phyloP scores from a whole-genome alignment of 1,140 invertebrate genomes.

The Orius insidiosus region DNA sequence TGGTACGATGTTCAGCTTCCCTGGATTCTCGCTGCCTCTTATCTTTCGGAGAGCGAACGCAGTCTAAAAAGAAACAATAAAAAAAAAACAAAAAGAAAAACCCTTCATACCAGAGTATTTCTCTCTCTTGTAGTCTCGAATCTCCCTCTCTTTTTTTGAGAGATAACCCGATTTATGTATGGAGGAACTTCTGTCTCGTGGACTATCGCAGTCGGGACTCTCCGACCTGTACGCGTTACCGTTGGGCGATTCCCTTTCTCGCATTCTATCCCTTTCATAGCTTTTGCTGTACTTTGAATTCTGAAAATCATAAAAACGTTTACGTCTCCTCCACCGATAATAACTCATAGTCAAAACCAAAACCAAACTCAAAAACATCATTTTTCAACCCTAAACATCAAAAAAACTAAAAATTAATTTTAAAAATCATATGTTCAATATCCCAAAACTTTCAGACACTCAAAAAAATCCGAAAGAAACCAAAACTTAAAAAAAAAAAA shows the following conservation, averaged over 20 bases:
- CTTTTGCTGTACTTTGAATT: slow-evolving; percentile 58
- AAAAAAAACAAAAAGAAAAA: background rate
- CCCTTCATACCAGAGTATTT: slow-evolving; percentile 50
- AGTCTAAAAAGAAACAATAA: slow-evolving; percentile 35
- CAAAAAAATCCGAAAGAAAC: no score
- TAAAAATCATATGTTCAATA: no score
- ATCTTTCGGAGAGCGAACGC: slow-evolving; percentile 64
- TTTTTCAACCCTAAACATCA: no score
- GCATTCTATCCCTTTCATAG: slow-evolving; percentile 41
- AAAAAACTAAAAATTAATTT: no score
- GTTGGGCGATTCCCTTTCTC: slow-evolving; percentile 45
- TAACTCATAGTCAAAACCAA: no score
- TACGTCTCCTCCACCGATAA: no score
- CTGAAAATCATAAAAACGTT: no score
- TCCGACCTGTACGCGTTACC: slow-evolving; percentile 57
- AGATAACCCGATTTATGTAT: slow-evolving; percentile 58
- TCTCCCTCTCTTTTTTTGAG: slow-evolving; percentile 54
- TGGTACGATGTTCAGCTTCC: slow-evolving; percentile 66
- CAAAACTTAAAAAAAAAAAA: no score
- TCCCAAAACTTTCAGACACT: no score
- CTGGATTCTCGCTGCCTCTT: slow-evolving; percentile 57
- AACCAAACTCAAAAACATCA: no score
- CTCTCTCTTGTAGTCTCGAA: slow-evolving; percentile 81
- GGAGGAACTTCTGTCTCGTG: slow-evolving; percentile 46
- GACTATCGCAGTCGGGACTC: slow-evolving; percentile 44